Conservation (phyloP, 2,113 vertebrate species). For the Pogona vitticeps region DNA sequence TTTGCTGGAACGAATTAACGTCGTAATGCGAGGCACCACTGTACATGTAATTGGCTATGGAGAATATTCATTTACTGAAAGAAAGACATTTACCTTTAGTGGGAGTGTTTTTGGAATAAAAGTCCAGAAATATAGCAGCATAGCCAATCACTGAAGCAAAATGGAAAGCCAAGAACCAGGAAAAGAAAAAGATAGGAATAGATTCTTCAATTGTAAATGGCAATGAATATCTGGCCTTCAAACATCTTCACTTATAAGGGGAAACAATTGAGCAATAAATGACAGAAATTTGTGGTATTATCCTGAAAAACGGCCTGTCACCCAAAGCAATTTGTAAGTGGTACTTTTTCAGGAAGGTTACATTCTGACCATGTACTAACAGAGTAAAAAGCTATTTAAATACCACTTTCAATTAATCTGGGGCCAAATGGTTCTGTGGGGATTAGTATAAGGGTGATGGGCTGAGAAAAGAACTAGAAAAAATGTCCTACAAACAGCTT, state of each 20-base stretch:
- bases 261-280: neutral
- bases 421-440: slow-evolving; percentile 2
- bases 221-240: neutral
- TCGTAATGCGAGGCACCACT: too few species aligned
- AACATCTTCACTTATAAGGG: neutral
- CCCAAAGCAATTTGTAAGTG: neutral
- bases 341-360: slow-evolving; percentile 32
- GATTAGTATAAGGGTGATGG: neutral
- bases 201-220: neutral
- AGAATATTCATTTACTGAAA: neutral
- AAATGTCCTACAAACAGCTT: rapidly evolving
- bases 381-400: slow-evolving; percentile 20
- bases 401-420: slow-evolving; percentile 21
- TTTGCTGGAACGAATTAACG: too few species aligned
- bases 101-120: neutral
- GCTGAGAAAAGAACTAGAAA: neutral
- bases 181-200: neutral
- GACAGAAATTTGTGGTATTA: slow-evolving; percentile 2
- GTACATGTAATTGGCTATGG: neutral
- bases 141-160: neutral
- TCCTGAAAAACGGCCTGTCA: slow-evolving; percentile 5
- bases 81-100: neutral
- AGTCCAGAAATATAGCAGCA: neutral
- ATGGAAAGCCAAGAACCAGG: neutral
- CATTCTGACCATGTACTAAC: slow-evolving; percentile 27